Evolutionary conservation across 2,113 vertebrate genomes (phyloP).

Genomic region (Gobiocypris rarus): DNA sequence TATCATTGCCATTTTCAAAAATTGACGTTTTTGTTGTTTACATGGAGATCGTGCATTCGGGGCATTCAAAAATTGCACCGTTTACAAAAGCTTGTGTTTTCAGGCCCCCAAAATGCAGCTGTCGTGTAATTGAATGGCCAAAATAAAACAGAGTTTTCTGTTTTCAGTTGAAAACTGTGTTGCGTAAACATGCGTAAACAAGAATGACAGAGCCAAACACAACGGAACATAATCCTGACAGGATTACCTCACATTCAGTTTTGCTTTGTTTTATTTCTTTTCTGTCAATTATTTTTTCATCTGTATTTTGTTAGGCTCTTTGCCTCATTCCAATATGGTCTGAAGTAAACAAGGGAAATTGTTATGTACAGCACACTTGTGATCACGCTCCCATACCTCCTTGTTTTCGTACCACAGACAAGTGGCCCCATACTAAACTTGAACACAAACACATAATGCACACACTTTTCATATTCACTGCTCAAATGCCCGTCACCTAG

Average conservation of each 20-base stretch:
- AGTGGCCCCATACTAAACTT: not conserved
- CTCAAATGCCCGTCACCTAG: not conserved
- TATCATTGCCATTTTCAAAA: no score
- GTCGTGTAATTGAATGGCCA: no score
- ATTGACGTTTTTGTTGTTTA: no score
- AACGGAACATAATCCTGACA: no score
- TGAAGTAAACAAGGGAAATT: not conserved
- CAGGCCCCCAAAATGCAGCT: no score
- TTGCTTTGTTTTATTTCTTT: not conserved
- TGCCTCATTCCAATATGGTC: not conserved
- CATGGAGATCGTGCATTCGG: no score
- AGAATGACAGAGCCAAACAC: no score
- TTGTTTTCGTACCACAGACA: not conserved
- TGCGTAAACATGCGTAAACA: no score
- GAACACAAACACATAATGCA: constrained; percentile 8
- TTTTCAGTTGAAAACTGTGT: no score
- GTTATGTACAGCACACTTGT: not conserved
- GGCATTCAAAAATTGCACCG: no score
- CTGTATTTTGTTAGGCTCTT: not conserved
- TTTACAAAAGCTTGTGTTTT: no score
- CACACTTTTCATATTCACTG: not conserved
- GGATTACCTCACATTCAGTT: not conserved
- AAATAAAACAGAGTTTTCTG: no score
- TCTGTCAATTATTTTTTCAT: not conserved
- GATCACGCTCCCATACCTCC: not conserved